phyloP scores from a whole-genome alignment of 2,888 invertebrate species.

The Mactromeris polynyma region DNA sequence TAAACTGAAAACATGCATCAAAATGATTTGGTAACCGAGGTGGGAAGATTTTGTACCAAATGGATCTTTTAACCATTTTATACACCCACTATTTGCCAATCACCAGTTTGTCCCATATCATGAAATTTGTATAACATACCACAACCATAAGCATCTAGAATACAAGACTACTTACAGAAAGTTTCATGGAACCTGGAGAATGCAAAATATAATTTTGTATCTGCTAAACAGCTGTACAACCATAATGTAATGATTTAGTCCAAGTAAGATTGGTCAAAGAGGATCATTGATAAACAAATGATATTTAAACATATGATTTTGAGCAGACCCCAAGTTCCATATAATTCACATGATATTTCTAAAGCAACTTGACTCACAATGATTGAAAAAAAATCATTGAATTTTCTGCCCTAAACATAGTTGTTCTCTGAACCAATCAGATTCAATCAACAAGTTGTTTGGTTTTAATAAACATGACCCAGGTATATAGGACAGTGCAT shows the following conservation, averaged over 20 bases:
- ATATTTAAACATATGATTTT: background rate
- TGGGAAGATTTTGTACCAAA: background rate
- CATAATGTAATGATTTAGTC: background rate
- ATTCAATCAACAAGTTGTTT: too few relatives aligned
- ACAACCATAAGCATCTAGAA: slow-evolving; percentile 29
- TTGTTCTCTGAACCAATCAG: too few relatives aligned
- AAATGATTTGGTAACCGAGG: background rate
- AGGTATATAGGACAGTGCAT: background rate
- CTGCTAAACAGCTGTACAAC: background rate
- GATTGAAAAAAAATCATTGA: too few relatives aligned
- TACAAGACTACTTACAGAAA: slow-evolving; percentile 57
- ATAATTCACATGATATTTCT: background rate
- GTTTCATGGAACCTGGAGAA: slow-evolving; percentile 64
- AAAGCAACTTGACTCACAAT: too few relatives aligned
- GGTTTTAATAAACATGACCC: background rate
- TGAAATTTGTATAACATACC: slow-evolving; percentile 6
- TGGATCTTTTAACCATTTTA: background rate
- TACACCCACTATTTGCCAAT: background rate
- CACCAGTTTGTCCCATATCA: slow-evolving; percentile 23
- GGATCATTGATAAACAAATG: background rate
- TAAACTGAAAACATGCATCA: background rate
- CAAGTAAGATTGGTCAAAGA: background rate
- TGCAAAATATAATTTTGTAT: slow-evolving; percentile 35
- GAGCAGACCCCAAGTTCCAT: slow-evolving; percentile 62
- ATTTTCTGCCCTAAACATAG: too few relatives aligned